Evolutionary conservation across 2,888 invertebrate genomes (phyloP).

Genomic region (Cantharis flavilabris): DNA sequence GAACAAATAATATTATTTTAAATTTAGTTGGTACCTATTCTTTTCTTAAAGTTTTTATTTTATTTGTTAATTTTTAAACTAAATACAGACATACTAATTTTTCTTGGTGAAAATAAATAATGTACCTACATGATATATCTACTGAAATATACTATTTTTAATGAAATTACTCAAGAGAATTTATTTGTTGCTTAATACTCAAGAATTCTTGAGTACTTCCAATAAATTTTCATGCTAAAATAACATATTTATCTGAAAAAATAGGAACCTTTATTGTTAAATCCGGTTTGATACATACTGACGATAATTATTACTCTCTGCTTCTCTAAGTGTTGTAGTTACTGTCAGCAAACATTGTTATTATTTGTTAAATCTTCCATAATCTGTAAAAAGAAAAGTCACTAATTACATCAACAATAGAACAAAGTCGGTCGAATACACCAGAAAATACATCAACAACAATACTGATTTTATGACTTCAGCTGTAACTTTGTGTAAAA

Average conservation of each 20-base stretch:
- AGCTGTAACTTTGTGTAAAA: too few species aligned
- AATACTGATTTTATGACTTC: too few species aligned
- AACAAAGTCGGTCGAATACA: too few species aligned
- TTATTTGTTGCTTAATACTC: not conserved
- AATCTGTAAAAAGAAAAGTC: slow-evolving; percentile 11
- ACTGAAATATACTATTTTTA: not conserved
- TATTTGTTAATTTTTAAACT: too few species aligned
- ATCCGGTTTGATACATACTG: not conserved
- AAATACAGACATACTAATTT: too few species aligned
- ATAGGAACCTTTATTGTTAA: not conserved
- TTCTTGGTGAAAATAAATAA: too few species aligned
- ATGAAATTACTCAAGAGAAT: not conserved
- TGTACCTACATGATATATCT: too few species aligned
- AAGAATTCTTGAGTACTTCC: not conserved
- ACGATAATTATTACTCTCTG: not conserved
- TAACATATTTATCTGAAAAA: not conserved
- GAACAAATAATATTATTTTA: too few species aligned
- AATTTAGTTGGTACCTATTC: too few species aligned
- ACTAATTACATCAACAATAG: not conserved
- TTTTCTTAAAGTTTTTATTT: too few species aligned
- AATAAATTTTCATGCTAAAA: not conserved
- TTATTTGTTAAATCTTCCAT: not conserved
- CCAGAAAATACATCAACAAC: too few species aligned
- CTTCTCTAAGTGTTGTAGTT: slow-evolving; percentile 5
- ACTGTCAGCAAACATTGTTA: slow-evolving; percentile 21